Conservation (phyloP, 2,113 vertebrate genomes). For the Excalfactoria chinensis region DNA sequence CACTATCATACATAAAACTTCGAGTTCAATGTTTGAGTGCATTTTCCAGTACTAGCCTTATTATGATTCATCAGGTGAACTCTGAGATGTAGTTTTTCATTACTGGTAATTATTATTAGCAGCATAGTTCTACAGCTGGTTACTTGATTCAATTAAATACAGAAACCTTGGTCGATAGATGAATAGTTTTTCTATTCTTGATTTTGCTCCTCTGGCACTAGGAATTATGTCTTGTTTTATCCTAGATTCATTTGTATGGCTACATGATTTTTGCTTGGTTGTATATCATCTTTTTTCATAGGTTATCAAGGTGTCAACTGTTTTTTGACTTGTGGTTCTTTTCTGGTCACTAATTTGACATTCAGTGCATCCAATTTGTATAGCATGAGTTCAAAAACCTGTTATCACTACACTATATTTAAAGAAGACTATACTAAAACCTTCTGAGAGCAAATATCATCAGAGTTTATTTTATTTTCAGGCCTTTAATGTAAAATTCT, state of each 20-base stretch:
- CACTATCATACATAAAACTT: not conserved
- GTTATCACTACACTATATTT: not conserved
- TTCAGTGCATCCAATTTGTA: conserved; percentile 10
- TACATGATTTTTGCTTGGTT: not conserved
- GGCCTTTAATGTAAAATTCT: conserved; percentile 48
- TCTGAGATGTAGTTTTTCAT: not conserved
- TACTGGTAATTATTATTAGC: conserved; percentile 18
- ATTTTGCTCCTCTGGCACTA: conserved; percentile 45
- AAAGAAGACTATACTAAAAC: conserved; percentile 31
- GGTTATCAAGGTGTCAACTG: conserved; percentile 33
- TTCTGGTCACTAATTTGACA: conserved; percentile 21
- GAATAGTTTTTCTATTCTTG: conserved; percentile 12
- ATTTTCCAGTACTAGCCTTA: not conserved
- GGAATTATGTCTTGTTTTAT: conserved; percentile 33
- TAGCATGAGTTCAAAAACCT: conserved; percentile 7
- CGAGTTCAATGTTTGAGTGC: not conserved
- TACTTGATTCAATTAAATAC: conserved; percentile 2
- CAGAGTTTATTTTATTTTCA: conserved; percentile 50
- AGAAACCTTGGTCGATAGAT: not conserved
- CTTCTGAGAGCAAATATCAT: conserved; percentile 34
- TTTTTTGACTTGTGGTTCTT: conserved; percentile 27
- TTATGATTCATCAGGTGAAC: not conserved
- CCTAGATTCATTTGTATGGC: conserved; percentile 44
- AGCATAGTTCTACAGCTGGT: not conserved
- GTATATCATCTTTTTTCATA: not conserved